Base-by-base conservation (phyloP, 2,888 invertebrate species). In the Belgica antarctica region DNA sequence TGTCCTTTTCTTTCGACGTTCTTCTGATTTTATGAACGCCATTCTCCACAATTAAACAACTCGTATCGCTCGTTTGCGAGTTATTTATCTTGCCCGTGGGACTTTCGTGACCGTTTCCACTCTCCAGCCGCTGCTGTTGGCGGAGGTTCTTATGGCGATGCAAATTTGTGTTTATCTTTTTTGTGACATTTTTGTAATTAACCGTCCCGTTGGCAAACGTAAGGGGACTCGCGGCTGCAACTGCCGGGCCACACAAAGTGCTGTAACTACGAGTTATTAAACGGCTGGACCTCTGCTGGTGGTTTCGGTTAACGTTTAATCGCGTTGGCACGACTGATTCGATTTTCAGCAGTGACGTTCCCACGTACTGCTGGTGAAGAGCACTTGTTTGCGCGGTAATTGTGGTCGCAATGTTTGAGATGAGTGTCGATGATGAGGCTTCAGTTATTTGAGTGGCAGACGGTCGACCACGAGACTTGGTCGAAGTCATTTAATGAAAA, bases 1-100 rank as follows among this genome's bases (percentile, higher is more conserved):
- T 87, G 76, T 90, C 89, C 77, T 89, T 88, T 77, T 94, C 94
- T 76, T 89, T 87, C 74, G 84, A 82, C 74, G 86, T 84, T 74
- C 92, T 84, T 72, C 83, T 85, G 73, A 91, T 86, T 76, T 89
- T 88, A 28, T 78, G 79, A 25, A 80, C 76, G 59, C 80, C 80
- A 74, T 80, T 80, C 10, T 79, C 75, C 22, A 70, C 46, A 19
- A 61, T 17, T 12, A 70, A 10, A 31, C 47, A 46, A 27, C 28
- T 70, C n/a, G 57, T 8, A 22, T 70, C 61, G n/a, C 15, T 41
- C 25, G 61, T 19, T 61, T 70, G 70, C 12, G 24, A 46, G 24
- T 41, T 41, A 57, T 70, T 59, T 41, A 70, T 17, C 59, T 70
- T 61, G 15, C 36, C 41, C 31, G 70, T 41, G 61, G 70, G 70